Conservation (phyloP, 2,797 vertebrate genomes). For the Columba guinea region DNA sequence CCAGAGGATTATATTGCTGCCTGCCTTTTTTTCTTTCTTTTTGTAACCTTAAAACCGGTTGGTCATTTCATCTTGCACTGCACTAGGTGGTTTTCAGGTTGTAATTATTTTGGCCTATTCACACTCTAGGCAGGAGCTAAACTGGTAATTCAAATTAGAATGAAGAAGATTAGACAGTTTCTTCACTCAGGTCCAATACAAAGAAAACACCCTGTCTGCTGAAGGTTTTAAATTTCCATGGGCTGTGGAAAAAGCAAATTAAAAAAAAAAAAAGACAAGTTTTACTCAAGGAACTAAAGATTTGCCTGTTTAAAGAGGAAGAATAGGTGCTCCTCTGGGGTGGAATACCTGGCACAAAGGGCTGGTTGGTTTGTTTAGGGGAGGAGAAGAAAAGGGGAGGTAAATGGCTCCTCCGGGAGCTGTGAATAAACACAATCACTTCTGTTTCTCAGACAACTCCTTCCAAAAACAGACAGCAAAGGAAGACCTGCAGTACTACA, state of each 20-base stretch:
- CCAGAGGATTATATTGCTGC: background rate
- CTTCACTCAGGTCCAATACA: background rate
- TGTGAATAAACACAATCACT: background rate
- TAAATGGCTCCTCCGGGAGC: background rate
- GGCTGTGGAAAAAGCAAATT: background rate
- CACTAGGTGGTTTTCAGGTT: background rate
- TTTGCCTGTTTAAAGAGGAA: background rate
- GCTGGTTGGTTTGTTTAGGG: background rate
- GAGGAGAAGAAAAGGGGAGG: background rate
- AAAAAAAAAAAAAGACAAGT: background rate
- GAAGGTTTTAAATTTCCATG: background rate
- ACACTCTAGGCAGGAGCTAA: background rate
- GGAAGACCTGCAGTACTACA: background rate
- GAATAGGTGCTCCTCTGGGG: background rate
- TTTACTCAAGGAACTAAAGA: background rate
- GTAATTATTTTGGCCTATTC: background rate
- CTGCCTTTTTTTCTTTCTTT: no score
- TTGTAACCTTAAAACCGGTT: background rate
- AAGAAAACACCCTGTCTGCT: background rate
- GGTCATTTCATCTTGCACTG: background rate
- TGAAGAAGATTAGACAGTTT: background rate
- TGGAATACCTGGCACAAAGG: background rate
- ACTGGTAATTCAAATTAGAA: background rate
- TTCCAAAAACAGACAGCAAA: background rate
- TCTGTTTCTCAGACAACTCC: background rate